Base-by-base conservation (phyloP, 2,113 vertebrate species). In the Pungitius pungitius region DNA sequence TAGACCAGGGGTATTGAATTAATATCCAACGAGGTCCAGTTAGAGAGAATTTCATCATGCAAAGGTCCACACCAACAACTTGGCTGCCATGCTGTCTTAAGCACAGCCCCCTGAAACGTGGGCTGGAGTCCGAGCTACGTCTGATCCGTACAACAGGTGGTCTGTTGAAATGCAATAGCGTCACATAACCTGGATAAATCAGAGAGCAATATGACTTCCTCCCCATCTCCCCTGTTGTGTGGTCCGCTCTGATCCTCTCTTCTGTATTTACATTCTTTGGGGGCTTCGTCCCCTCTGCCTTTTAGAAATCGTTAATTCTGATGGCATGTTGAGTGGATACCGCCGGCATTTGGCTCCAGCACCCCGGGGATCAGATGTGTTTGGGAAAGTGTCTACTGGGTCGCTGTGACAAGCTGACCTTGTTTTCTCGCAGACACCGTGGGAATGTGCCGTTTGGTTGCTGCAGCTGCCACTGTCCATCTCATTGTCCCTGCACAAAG, bases 381-480 rank as follows among this genome's bases (percentile, higher is more conserved):
- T 60, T 55, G 60, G 59, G 47, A 85, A 90, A 84, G 81, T 84
- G 77, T 78, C 75, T 63, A 75, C 49, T 64, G 61, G 63, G 62
- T 84, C 78, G 59, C 58, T 39, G 75, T 39, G 80, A 84, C 77
- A 84, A 67, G 80, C 61, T 75, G 85, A 90, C 84, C 83, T 76
- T 69, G 51, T 82, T 89, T 85, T 75, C 73, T 75, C 81, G 58
- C 60, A 43, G 83, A 81, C 80, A 85, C 85, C 61, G 70, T 85
- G 84, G 82, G 89, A 91, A 91, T 86, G 83, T 74, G 57, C 58
- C 73, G 69, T 82, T 79, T 73, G 73, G 62, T 20, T 65, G 66
- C 65, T 73, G 76, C 91, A 89, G 87, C 91, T 92, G 91, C 69
- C 66, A 45, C 86, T 22, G 75, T 86, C 86, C 15, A n/a, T 92